These are phyloP conservation scores for Ceratosolen fusciceps DNA, from an alignment of 1,140 invertebrate species.

Conservation along the genomic window DNA sequence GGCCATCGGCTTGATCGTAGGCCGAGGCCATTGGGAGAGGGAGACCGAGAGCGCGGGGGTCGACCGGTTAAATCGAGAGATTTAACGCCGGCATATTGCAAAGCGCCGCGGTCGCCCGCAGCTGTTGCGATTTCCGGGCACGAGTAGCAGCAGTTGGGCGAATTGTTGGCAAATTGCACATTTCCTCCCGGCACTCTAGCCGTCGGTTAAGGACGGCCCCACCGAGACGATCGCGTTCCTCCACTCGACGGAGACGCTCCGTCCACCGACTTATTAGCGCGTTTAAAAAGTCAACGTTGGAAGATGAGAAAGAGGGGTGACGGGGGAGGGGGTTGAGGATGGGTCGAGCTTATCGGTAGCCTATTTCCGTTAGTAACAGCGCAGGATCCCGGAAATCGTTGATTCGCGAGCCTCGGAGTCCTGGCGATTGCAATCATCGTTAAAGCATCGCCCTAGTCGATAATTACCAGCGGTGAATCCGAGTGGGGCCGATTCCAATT, in stretches of 20 bases:
- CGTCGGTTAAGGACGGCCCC: not conserved
- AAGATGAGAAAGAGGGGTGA: not conserved
- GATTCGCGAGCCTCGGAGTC: too few relatives aligned
- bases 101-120: constrained; percentile 20
- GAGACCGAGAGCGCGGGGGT: not conserved
- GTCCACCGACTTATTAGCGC: too few relatives aligned
- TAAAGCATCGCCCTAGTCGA: too few relatives aligned
- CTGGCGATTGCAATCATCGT: too few relatives aligned
- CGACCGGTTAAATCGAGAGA: constrained; percentile 16
- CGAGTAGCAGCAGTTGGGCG: constrained; percentile 47
- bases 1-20: not conserved
- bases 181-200: constrained; percentile 38
- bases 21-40: not conserved
- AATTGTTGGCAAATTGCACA: constrained; percentile 49
- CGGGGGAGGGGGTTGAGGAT: too few relatives aligned
- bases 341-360: too few relatives aligned
- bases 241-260: not conserved
- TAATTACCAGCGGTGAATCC: too few relatives aligned
- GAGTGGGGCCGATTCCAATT: too few relatives aligned
- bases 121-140: constrained; percentile 51
- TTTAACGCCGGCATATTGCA: constrained; percentile 45
- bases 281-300: too few relatives aligned
- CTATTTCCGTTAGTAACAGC: too few relatives aligned
- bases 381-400: too few relatives aligned
- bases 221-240: too few relatives aligned